Percentiles rank a stretch among this genome's conserved stretches.
Conservation (phyloP, 2,888 invertebrate genomes). For the Lasioglossum zephyrum region DNA sequence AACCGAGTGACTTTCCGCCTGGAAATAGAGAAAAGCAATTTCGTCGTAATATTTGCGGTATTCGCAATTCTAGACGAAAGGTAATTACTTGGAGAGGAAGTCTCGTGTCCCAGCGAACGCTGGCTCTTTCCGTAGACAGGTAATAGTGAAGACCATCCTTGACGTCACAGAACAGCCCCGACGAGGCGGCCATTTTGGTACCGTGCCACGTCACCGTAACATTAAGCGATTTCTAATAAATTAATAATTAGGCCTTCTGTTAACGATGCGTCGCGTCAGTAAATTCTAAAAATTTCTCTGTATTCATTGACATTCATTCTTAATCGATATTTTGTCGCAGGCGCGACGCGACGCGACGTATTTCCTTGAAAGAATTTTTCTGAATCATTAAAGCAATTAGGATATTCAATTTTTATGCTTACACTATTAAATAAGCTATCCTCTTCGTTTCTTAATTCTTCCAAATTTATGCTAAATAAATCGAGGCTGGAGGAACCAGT, state of each 20-base stretch:
- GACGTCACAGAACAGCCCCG: constrained; percentile 83
- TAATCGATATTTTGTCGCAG: too few species aligned
- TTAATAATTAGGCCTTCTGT: too few species aligned
- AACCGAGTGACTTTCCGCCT: constrained; percentile 74
- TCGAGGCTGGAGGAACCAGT: constrained; percentile 76
- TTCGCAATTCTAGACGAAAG: background rate
- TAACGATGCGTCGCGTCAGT: too few species aligned
- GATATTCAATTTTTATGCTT: background rate
- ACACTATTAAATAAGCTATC: background rate
- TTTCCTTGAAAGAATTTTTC: background rate
- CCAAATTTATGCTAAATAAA: constrained; percentile 79
- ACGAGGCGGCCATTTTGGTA: constrained; percentile 84
- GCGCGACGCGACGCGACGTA: too few species aligned
- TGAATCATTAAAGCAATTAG: background rate
- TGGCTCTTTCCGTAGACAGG: constrained; percentile 83
- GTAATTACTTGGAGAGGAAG: constrained; percentile 74
- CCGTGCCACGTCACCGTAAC: constrained; percentile 79
- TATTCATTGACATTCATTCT: too few species aligned
- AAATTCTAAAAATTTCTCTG: too few species aligned
- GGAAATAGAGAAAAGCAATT: constrained; percentile 32
- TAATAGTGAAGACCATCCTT: constrained; percentile 84
- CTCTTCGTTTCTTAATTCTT: constrained; percentile 31
- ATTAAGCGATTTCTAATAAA: constrained; percentile 48
- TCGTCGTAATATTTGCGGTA: background rate
- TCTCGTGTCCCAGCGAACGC: constrained; percentile 84